Conservation (phyloP, 2,113 vertebrate species). For the Leptocoma aspasia region DNA sequence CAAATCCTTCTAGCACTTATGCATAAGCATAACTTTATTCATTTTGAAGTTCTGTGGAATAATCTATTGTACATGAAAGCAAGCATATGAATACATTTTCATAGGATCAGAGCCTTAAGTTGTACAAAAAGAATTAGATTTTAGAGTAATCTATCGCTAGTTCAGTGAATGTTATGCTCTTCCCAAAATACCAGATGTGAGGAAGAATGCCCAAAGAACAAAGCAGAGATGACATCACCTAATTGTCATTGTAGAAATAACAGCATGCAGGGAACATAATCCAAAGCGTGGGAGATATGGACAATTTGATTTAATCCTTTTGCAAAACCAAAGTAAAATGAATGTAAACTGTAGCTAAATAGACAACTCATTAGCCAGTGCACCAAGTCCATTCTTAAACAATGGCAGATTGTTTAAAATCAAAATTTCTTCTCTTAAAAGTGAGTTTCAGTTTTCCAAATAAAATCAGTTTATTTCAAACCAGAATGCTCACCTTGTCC, state of each 20-base stretch:
- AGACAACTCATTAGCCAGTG: not conserved
- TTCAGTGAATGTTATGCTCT: not conserved
- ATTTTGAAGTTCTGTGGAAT: not conserved
- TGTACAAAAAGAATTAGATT: slow-evolving; percentile 15
- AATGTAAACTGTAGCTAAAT: not conserved
- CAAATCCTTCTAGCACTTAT: not conserved
- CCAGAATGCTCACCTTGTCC: not conserved
- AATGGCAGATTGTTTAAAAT: not conserved
- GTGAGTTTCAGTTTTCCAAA: not conserved
- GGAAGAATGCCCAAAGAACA: slow-evolving; percentile 21
- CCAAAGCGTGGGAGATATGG: not conserved
- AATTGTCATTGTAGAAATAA: slow-evolving; percentile 18
- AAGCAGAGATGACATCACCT: slow-evolving; percentile 39
- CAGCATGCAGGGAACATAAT: not conserved
- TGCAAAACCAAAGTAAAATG: not conserved
- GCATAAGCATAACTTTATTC: not conserved
- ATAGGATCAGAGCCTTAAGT: not conserved
- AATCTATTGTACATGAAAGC: slow-evolving; percentile 1
- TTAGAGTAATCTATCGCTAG: not conserved
- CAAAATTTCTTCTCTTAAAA: not conserved
- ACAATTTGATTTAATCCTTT: not conserved
- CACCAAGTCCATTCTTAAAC: not conserved
- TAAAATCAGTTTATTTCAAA: not conserved
- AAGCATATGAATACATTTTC: not conserved
- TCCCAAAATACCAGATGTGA: slow-evolving; percentile 33